Conservation (phyloP, 2,797 vertebrate genomes). For the Melanotaenia boesemani region DNA sequence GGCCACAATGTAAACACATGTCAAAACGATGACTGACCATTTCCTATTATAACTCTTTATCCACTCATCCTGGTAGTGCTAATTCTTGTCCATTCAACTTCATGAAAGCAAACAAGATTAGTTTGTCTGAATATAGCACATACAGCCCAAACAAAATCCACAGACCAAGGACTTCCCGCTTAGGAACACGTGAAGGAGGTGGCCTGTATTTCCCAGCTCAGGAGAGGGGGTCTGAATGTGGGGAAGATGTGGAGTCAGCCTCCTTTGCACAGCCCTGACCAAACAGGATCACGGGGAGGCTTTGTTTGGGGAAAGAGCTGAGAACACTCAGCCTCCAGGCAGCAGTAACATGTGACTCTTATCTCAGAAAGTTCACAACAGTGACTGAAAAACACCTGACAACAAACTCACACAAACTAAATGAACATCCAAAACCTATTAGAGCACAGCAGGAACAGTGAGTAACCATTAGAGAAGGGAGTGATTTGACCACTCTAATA, state of each 20-base stretch:
- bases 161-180: conserved; percentile 76
- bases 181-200: conserved; percentile 59
- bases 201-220: conserved; percentile 44
- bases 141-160: conserved; percentile 70
- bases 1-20: conserved; percentile 79
- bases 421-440: conserved; percentile 17
- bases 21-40: conserved; percentile 74
- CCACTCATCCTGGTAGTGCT: conserved; percentile 78
- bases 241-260: conserved; percentile 44
- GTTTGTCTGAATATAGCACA: conserved; percentile 66
- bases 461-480: conserved; percentile 17
- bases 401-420: conserved; percentile 15
- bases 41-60: conserved; percentile 75
- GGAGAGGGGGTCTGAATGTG: conserved; percentile 43
- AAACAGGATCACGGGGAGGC: conserved; percentile 56
- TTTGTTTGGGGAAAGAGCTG: conserved; percentile 66
- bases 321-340: conserved; percentile 61
- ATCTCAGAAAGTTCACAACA: conserved; percentile 56
- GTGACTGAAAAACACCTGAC: conserved; percentile 61
- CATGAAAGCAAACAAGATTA: conserved; percentile 58
- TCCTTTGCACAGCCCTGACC: conserved; percentile 38
- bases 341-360: conserved; percentile 67
- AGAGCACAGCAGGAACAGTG: conserved; percentile 25
- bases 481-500: conserved; percentile 14
- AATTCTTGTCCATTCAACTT: conserved; percentile 63